Percentiles rank a stretch among this genome's conserved stretches.
phyloP scores from a whole-genome alignment of 1,140 invertebrate genomes.

The Zaprionus lachaisei region DNA sequence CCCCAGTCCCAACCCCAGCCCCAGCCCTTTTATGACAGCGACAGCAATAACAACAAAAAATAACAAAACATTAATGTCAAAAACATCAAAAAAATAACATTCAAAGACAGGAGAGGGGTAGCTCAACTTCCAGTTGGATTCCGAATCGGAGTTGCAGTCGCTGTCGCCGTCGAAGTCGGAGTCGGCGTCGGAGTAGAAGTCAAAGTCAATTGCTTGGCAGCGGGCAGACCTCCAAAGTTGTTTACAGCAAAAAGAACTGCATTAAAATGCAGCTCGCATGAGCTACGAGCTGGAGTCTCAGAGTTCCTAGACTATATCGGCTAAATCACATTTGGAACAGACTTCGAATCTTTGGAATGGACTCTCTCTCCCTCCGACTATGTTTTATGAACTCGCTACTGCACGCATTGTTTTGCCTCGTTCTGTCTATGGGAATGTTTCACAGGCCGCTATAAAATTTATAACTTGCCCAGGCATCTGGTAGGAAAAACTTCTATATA shows the following conservation, averaged over 20 bases:
- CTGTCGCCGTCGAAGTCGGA: neutral
- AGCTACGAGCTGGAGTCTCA: neutral
- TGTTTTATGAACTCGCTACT: constrained; percentile 53
- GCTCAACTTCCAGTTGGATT: constrained; percentile 14
- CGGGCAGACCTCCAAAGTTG: constrained; percentile 63
- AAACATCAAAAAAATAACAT: constrained; percentile 71
- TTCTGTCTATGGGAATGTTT: constrained; percentile 17
- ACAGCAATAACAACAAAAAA: constrained; percentile 61
- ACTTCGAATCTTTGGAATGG: constrained; percentile 3
- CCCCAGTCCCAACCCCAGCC: constrained; percentile 2
- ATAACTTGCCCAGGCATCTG: constrained; percentile 34
- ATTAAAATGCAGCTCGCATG: constrained; percentile 73
- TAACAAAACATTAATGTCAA: constrained; percentile 81
- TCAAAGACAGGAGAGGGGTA: constrained; percentile 22
- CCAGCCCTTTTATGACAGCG: constrained; percentile 69
- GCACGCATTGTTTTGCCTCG: neutral
- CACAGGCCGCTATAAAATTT: constrained; percentile 44
- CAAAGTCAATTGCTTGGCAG: constrained; percentile 33
- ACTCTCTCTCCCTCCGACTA: neutral
- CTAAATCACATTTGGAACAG: constrained; percentile 15
- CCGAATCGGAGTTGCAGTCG: constrained; percentile 15
- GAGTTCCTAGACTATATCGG: constrained; percentile 20
- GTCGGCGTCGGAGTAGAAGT: neutral
- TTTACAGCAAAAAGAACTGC: constrained; percentile 64
- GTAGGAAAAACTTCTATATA: neutral